Evolutionary conservation across 2,113 vertebrate genomes (phyloP).

Genomic region (Cryptomyrus ogoouensis): DNA sequence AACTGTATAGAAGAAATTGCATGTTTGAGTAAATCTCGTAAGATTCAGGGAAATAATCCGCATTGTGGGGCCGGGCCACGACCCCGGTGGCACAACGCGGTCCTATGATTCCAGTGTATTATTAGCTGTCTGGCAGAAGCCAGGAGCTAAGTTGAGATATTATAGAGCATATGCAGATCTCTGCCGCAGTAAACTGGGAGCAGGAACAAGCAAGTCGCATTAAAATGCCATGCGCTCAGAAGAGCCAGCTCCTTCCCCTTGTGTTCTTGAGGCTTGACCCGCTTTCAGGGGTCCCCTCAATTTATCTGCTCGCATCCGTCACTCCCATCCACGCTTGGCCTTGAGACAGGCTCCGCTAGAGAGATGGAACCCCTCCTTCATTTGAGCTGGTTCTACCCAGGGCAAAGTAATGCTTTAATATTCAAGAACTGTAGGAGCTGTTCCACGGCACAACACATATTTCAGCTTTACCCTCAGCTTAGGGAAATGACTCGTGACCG

Average conservation of each 20-base stretch:
- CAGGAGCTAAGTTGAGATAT: conserved; percentile 38
- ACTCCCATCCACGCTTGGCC: not conserved
- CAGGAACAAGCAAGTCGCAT: conserved; percentile 30
- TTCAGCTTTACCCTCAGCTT: not conserved
- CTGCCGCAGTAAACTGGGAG: conserved; percentile 50
- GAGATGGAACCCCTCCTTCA: conserved; percentile 33
- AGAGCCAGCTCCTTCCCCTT: not conserved
- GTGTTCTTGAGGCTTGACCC: not conserved
- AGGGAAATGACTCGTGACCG: not conserved
- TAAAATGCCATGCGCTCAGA: not conserved
- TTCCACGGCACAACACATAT: not conserved
- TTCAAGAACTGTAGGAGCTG: not conserved
- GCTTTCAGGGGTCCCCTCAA: not conserved
- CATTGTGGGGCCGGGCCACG: conserved; percentile 42
- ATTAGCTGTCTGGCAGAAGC: conserved; percentile 40
- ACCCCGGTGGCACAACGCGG: conserved; percentile 43
- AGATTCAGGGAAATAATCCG: conserved; percentile 50
- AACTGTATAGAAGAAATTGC: conserved; percentile 40
- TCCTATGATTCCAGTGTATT: conserved; percentile 43
- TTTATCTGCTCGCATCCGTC: conserved; percentile 3
- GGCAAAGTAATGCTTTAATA: conserved; percentile 34
- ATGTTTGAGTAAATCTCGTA: conserved; percentile 48
- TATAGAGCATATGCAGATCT: conserved; percentile 33
- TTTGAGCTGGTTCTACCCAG: conserved; percentile 48
- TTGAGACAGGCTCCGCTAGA: conserved; percentile 35